A percentile compares a stretch with the other conserved stretches of the same genome.
These are phyloP conservation scores for Bombylius major DNA, from an alignment of 2,888 invertebrate genomes.

Conservation along the genomic window DNA sequence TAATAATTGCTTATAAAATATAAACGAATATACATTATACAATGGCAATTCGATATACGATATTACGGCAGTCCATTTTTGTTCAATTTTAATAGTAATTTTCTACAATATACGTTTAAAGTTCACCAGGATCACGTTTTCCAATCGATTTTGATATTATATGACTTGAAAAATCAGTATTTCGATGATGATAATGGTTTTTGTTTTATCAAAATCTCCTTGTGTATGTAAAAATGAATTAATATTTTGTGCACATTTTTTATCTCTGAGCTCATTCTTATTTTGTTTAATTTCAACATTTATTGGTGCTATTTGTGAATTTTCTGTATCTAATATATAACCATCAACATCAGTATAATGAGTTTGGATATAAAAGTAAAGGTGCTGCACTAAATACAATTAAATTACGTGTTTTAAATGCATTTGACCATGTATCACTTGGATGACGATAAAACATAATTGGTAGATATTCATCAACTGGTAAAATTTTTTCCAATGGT, in stretches of 20 bases:
- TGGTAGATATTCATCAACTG: slow-evolving; percentile 94
- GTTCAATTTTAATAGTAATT: background rate
- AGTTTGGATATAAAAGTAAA: slow-evolving; percentile 75
- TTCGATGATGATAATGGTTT: background rate
- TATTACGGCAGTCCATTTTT: no score
- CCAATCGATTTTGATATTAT: slow-evolving; percentile 4
- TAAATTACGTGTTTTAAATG: slow-evolving; percentile 65
- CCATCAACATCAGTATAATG: slow-evolving; percentile 89
- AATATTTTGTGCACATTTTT: background rate
- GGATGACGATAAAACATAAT: slow-evolving; percentile 89
- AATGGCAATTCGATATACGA: no score
- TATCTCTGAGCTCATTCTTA: background rate
- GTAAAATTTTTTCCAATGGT: slow-evolving; percentile 74
- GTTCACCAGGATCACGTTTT: slow-evolving; percentile 1
- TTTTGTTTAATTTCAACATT: background rate
- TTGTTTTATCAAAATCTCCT: no score
- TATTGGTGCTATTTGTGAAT: slow-evolving; percentile 42
- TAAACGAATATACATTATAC: no score
- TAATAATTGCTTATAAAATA: no score
- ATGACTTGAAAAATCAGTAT: background rate
- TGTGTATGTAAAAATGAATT: no score
- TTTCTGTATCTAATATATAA: slow-evolving; percentile 92
- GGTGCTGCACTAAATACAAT: slow-evolving; percentile 80
- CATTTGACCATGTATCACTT: slow-evolving; percentile 62
- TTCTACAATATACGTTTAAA: background rate